These are phyloP conservation scores for Dipodomys ordii DNA, from an alignment of 2,113 vertebrate genomes.

Conservation along the genomic window DNA sequence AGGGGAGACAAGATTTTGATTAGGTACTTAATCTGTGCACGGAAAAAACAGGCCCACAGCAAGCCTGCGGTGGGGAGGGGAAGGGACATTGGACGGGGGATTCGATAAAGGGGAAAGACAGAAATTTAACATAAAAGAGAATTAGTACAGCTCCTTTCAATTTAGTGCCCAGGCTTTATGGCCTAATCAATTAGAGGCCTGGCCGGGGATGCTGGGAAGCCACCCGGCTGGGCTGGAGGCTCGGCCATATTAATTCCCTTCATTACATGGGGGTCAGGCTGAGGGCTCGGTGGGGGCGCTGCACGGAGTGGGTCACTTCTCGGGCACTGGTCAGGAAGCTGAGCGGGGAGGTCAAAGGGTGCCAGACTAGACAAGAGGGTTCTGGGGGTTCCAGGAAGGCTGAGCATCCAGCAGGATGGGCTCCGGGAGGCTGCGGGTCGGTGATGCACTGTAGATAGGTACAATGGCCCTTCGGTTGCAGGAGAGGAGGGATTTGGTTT, in stretches of 20 bases:
- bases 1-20: slow-evolving; percentile 97
- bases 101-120: slow-evolving; percentile 92
- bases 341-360: slow-evolving; percentile 27
- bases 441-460: neutral
- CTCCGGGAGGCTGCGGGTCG: neutral
- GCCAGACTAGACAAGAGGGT: neutral
- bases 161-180: slow-evolving; percentile 93
- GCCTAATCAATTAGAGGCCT: slow-evolving; percentile 92
- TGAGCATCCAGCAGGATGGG: neutral
- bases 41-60: slow-evolving; percentile 91
- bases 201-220: slow-evolving; percentile 90
- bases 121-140: slow-evolving; percentile 94
- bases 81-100: slow-evolving; percentile 88
- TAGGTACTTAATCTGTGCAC: slow-evolving; percentile 95
- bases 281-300: slow-evolving; percentile 87
- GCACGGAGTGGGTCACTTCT: slow-evolving; percentile 83
- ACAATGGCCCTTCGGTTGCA: neutral
- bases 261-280: slow-evolving; percentile 88
- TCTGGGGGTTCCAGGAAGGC: neutral
- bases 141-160: slow-evolving; percentile 92
- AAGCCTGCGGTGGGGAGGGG: slow-evolving; percentile 89
- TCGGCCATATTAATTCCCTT: slow-evolving; percentile 91
- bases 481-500: neutral
- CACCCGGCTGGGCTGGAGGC: slow-evolving; percentile 87
- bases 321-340: slow-evolving; percentile 69